Conservation (phyloP, 2,888 invertebrate genomes). For the Spicauda simplicius region DNA sequence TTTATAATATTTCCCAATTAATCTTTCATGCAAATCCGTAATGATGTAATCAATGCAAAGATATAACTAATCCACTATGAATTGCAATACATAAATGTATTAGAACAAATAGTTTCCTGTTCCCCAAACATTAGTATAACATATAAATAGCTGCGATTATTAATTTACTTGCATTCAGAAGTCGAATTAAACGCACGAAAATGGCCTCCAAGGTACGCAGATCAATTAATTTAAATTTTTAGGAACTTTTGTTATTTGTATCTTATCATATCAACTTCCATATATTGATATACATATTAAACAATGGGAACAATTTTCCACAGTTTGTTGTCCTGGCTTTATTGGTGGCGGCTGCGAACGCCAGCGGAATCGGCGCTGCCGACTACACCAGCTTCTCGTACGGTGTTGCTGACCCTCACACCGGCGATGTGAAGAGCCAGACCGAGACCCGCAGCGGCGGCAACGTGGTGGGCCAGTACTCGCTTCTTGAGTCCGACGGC, state of each 20-base stretch:
- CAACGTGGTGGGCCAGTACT: slow-evolving; percentile 78
- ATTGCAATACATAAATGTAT: too few relatives aligned
- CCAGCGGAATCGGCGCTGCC: slow-evolving; percentile 65
- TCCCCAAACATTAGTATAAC: too few relatives aligned
- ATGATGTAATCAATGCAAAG: too few relatives aligned
- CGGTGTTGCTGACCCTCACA: slow-evolving; percentile 79
- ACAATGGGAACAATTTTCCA: background rate
- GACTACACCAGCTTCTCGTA: slow-evolving; percentile 76
- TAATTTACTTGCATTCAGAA: slow-evolving; percentile 31
- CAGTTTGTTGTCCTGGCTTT: slow-evolving; percentile 76
- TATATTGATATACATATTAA: too few relatives aligned
- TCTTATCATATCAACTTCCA: too few relatives aligned
- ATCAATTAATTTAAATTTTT: too few relatives aligned
- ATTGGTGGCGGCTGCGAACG: slow-evolving; percentile 69
- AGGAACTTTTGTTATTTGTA: too few relatives aligned
- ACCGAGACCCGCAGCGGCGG: slow-evolving; percentile 75
- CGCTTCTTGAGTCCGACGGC: slow-evolving; percentile 79
- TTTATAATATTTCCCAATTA: too few relatives aligned
- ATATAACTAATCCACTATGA: too few relatives aligned
- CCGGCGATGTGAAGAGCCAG: slow-evolving; percentile 80
- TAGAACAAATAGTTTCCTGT: too few relatives aligned
- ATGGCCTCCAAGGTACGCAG: slow-evolving; percentile 37
- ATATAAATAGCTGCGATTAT: slow-evolving; percentile 6
- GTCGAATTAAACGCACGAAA: slow-evolving; percentile 34
- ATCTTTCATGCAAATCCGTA: too few relatives aligned